Evolutionary conservation across 2,888 invertebrate species (phyloP), one percentile per base, ranked within the genome.

Genomic region (Hyles lineata): DNA sequence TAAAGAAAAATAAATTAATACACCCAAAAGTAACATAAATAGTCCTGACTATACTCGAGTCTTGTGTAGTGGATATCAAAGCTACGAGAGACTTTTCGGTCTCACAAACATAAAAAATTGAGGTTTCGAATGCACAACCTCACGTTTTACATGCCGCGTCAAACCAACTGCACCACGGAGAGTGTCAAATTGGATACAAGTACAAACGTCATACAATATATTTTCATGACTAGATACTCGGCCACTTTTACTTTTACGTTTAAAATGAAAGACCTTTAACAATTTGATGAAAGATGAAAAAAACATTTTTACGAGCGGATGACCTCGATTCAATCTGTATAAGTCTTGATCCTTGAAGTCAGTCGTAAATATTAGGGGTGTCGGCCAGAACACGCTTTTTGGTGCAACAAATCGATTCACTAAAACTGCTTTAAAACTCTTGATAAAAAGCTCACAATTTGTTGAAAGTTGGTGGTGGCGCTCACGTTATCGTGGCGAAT

Each of bases 341-440:
- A 79, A 63, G 72, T 63, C 63, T 72, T 67, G 77, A 76, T 76
- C 70, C 73, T 78, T 76, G 67, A 58, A 67, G 63, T 73, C 60
- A 74, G 74, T 75, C 76, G 73, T 76, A 76, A 76, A 75, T 76
- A 75, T 76, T 75, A 75, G 72, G 75, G 74, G 50, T 71, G 58
- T 67, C 17, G 21, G 58, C 63, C 55, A 52, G 55, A 43, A 21
- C 52, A 35, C 55, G 25, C 55, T 58, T 9, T 21, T 72, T 52
- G 62, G 55, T 58, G 23, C 72, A 67, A 67, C 67, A 59, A 67
- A 72, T 72, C 35, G 67, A 23, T 72, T 55, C 55, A 21, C 35
- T 63, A 52, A 43, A 63, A 63, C 55, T 63, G 32, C 72, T 52
- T 23, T 23, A 63, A 35, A 32, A 67, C 67, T 35, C 67, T 25